Evolutionary conservation across 2,888 invertebrate genomes (phyloP).

Genomic region (Chymomyza caudatula): DNA sequence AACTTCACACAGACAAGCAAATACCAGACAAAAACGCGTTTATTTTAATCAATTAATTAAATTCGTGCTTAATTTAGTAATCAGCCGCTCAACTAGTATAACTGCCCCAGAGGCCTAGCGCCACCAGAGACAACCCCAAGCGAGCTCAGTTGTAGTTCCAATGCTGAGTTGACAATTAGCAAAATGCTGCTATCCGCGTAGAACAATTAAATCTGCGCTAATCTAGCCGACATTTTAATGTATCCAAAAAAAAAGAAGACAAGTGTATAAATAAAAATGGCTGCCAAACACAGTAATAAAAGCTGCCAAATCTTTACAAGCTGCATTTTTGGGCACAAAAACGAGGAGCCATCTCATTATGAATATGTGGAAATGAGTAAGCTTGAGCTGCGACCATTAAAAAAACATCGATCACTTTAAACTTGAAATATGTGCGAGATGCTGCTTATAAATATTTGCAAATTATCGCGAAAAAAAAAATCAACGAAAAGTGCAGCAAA

Average conservation of each 20-base stretch:
- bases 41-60: slow-evolving; percentile 70
- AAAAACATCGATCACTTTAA: slow-evolving; percentile 59
- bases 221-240: not conserved
- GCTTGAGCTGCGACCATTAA: slow-evolving; percentile 49
- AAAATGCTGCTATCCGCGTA: slow-evolving; percentile 25
- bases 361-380: slow-evolving; percentile 50
- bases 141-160: slow-evolving; percentile 57
- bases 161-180: slow-evolving; percentile 69
- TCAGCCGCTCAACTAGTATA: not conserved
- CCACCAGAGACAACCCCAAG: not conserved
- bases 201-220: slow-evolving; percentile 27
- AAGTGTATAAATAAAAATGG: slow-evolving; percentile 31
- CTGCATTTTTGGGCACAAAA: slow-evolving; percentile 33
- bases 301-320: slow-evolving; percentile 50
- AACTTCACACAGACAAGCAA: slow-evolving; percentile 8
- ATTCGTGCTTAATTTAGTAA: slow-evolving; percentile 29
- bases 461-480: slow-evolving; percentile 38
- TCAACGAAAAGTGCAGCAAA: slow-evolving; percentile 20
- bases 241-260: slow-evolving; percentile 4
- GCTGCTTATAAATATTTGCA: slow-evolving; percentile 32
- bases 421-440: slow-evolving; percentile 15
- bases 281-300: slow-evolving; percentile 28
- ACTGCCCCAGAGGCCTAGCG: not conserved
- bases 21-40: too few relatives aligned
- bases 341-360: slow-evolving; percentile 16